These are phyloP conservation scores for Apus apus DNA, from an alignment of 2,113 vertebrate genomes.

Conservation along the genomic window DNA sequence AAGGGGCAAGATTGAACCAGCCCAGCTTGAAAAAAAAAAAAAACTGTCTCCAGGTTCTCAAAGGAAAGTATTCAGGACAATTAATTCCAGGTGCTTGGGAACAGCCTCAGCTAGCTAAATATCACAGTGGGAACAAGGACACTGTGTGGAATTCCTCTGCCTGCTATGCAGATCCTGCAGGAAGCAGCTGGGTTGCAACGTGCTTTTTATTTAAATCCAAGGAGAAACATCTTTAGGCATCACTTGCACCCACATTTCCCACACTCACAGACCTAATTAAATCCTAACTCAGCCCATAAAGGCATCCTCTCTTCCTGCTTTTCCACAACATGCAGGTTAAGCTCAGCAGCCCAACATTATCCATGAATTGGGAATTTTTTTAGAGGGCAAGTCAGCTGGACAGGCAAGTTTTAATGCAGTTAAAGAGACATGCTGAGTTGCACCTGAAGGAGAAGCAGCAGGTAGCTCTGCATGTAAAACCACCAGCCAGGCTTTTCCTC, in stretches of 20 bases:
- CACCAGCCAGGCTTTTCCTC: not conserved
- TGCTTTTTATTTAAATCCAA: not conserved
- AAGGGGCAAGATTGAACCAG: not conserved
- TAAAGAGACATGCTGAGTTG: not conserved
- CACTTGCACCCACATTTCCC: not conserved
- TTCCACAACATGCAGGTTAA: not conserved
- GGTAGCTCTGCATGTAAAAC: not conserved
- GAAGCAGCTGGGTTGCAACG: rapidly evolving
- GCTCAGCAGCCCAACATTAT: not conserved
- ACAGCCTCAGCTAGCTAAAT: not conserved
- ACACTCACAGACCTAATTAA: not conserved
- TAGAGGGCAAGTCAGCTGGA: not conserved
- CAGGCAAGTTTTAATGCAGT: not conserved
- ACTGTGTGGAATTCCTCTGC: not conserved
- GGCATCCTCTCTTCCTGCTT: not conserved
- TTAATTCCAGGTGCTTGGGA: not conserved
- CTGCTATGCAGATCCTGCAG: not conserved
- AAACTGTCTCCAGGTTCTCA: not conserved
- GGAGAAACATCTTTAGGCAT: not conserved
- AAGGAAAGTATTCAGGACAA: not conserved
- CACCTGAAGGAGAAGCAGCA: not conserved
- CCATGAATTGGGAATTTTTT: not conserved
- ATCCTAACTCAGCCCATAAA: not conserved
- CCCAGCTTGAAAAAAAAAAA: not conserved
- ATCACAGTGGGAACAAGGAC: not conserved